Evolutionary conservation across 2,888 invertebrate genomes (phyloP).

Genomic region (Tolmerus cingulatus): DNA sequence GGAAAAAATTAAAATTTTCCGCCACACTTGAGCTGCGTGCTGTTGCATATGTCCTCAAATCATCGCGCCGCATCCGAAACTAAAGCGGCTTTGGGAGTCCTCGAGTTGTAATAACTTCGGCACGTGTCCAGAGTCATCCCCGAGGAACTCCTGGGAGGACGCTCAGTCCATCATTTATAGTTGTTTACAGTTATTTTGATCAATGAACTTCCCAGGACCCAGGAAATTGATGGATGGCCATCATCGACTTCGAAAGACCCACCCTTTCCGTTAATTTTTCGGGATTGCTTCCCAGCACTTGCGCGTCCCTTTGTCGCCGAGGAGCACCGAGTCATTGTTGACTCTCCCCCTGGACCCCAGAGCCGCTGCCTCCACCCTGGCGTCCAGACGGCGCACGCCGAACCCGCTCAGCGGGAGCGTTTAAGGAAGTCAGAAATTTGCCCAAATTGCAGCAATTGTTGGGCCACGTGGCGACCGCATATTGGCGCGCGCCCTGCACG

Average conservation of each 20-base stretch:
- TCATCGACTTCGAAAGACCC: constrained; percentile 7
- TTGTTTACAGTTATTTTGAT: constrained; percentile 49
- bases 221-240: constrained; percentile 20
- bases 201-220: constrained; percentile 44
- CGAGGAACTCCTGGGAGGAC: neutral
- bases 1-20: constrained; percentile 39
- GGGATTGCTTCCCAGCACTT: constrained; percentile 26
- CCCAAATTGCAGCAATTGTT: constrained; percentile 57
- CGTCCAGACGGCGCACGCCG: neutral
- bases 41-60: constrained; percentile 45
- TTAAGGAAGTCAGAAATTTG: constrained; percentile 52
- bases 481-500: constrained; percentile 52
- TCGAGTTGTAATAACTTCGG: constrained; percentile 43
- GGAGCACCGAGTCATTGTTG: constrained; percentile 24
- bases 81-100: constrained; percentile 44
- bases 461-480: constrained; percentile 57
- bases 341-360: constrained; percentile 13
- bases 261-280: constrained; percentile 34
- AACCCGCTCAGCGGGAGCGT: constrained; percentile 29
- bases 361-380: neutral
- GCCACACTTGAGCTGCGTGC: constrained; percentile 21
- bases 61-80: constrained; percentile 38
- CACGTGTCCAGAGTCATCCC: constrained; percentile 43
- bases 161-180: constrained; percentile 46
- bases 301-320: neutral